Evolutionary conservation across 2,113 vertebrate genomes (phyloP).

Genomic region (Chlamydotis undulata): DNA sequence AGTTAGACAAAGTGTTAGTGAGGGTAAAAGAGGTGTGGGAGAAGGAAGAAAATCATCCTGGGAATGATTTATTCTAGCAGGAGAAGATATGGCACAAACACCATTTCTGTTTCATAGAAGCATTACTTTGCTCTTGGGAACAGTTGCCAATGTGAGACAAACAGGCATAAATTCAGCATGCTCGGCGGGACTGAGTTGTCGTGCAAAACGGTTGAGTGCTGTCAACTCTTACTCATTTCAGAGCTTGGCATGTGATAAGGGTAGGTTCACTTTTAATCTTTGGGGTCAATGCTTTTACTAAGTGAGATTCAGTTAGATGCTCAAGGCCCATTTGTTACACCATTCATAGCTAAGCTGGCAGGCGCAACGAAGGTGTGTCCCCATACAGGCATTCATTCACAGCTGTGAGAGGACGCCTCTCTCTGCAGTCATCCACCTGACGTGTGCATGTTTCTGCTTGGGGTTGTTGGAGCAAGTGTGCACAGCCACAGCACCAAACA

Average conservation of each 20-base stretch:
- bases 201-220: neutral
- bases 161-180: neutral
- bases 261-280: neutral
- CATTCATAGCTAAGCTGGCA: neutral
- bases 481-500: neutral
- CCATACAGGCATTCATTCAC: rapidly evolving
- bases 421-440: rapidly evolving
- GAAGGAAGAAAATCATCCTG: neutral
- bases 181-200: neutral
- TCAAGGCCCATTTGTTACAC: neutral
- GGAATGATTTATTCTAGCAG: neutral
- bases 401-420: neutral
- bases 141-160: neutral
- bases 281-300: neutral
- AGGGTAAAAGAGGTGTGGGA: neutral
- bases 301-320: neutral
- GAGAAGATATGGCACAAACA: neutral
- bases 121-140: neutral
- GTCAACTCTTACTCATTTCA: neutral
- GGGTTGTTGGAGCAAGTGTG: rapidly evolving
- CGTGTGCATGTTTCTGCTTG: rapidly evolving
- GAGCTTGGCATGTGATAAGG: neutral
- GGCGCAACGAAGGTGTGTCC: neutral
- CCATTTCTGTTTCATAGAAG: neutral
- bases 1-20: neutral